Evolutionary conservation across 2,797 vertebrate genomes (phyloP).

Genomic region (Cynopterus sphinx): DNA sequence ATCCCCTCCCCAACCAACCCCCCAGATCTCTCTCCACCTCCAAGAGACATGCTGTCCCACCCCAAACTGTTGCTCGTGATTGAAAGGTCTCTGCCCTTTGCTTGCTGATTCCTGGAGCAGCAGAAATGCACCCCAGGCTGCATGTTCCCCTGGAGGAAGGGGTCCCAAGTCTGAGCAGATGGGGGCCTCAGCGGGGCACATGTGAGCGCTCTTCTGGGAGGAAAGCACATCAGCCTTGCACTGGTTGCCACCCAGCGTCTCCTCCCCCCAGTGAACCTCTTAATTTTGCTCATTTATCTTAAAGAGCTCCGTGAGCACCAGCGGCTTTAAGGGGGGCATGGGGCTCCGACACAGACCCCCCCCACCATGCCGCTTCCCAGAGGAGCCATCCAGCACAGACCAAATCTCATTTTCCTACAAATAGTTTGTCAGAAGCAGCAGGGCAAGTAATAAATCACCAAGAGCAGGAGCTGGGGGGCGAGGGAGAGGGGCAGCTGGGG

Average conservation of each 20-base stretch:
- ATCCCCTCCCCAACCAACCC: no score
- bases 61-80: conserved; percentile 58
- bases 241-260: conserved; percentile 82
- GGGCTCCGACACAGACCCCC: conserved; percentile 83
- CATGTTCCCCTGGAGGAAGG: background rate
- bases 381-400: conserved; percentile 94
- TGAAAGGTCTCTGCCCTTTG: background rate
- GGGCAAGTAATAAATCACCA: conserved; percentile 96
- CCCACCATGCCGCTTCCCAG: conserved; percentile 91
- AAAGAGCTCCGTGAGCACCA: conserved; percentile 91
- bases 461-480: conserved; percentile 64
- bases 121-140: background rate
- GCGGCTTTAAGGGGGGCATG: conserved; percentile 85
- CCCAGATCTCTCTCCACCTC: background rate
- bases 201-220: conserved; percentile 65
- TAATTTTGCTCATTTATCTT: conserved; percentile 99
- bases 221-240: conserved; percentile 53
- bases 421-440: conserved; percentile 97
- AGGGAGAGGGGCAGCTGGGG: conserved; percentile 4
- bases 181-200: conserved; percentile 65
- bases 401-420: conserved; percentile 98
- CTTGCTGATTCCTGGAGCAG: no score
- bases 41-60: conserved; percentile 14
- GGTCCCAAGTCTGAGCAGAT: conserved; percentile 49
- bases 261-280: conserved; percentile 94